phyloP scores from a whole-genome alignment of 2,888 invertebrate species.

The Amblyjoppa fuscipennis region DNA sequence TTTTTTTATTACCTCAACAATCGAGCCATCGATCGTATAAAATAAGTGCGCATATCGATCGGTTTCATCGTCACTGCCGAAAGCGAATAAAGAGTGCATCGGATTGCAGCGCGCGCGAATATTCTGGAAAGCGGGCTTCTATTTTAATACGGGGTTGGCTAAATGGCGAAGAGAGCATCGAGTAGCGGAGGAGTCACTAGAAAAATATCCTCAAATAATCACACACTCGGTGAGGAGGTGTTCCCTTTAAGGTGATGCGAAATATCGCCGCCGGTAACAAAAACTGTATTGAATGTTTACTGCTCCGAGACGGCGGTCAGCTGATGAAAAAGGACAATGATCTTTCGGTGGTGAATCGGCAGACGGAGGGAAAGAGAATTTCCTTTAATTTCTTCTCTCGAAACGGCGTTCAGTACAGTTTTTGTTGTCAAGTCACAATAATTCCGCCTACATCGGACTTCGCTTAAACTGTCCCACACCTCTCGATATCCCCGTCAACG shows the following conservation, averaged over 20 bases:
- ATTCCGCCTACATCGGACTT: conserved; percentile 54
- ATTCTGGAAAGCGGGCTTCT: conserved; percentile 40
- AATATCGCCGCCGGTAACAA: too few species aligned
- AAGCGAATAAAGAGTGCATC: conserved; percentile 22
- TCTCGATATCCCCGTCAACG: too few species aligned
- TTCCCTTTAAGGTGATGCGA: conserved; percentile 19
- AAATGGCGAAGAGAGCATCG: conserved; percentile 71
- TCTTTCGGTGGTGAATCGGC: too few species aligned
- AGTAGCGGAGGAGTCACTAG: conserved; percentile 77
- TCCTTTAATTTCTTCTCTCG: too few species aligned
- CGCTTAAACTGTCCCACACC: conserved; percentile 20
- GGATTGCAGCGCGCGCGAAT: conserved; percentile 20
- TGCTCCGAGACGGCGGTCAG: too few species aligned
- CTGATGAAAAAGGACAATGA: too few species aligned
- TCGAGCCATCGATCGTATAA: not conserved
- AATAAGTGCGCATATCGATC: conserved; percentile 12
- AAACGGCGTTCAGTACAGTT: too few species aligned
- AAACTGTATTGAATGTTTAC: too few species aligned
- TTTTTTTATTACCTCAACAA: not conserved
- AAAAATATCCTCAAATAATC: conserved; percentile 84
- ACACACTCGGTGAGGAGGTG: conserved; percentile 57
- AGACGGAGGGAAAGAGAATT: too few species aligned
- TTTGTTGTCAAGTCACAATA: conserved; percentile 33
- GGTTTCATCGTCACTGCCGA: not conserved
- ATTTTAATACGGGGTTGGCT: conserved; percentile 57